Evolutionary conservation across 2,888 invertebrate species (phyloP).

Genomic region (Andrena camellia): DNA sequence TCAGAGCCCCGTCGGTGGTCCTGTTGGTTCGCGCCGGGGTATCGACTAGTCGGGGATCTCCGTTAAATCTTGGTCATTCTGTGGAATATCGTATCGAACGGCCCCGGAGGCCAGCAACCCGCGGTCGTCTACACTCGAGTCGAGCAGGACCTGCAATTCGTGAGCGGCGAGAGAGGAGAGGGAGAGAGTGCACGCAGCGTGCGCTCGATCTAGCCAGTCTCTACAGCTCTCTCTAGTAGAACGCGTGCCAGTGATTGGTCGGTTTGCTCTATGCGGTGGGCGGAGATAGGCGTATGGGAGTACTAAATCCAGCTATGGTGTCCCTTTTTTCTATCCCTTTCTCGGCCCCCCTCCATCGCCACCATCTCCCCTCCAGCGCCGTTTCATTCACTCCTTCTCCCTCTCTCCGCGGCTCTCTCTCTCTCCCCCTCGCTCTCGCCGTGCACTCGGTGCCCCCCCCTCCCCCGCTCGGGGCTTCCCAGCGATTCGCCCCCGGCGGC

Average conservation of each 20-base stretch:
- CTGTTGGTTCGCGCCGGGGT: too few species aligned
- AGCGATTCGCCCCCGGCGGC: background rate
- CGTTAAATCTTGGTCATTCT: slow-evolving; percentile 1
- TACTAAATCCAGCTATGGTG: slow-evolving; percentile 77
- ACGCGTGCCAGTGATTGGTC: slow-evolving; percentile 79
- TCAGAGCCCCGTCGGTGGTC: too few species aligned
- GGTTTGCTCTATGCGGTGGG: slow-evolving; percentile 78
- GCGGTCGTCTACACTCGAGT: slow-evolving; percentile 7
- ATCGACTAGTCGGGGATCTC: background rate
- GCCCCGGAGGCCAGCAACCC: slow-evolving; percentile 30
- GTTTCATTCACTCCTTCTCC: slow-evolving; percentile 52
- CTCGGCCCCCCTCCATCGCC: slow-evolving; percentile 22
- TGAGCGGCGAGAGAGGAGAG: slow-evolving; percentile 38
- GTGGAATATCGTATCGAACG: slow-evolving; percentile 16
- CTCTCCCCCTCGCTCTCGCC: background rate
- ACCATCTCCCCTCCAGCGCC: slow-evolving; percentile 19
- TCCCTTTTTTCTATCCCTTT: slow-evolving; percentile 64
- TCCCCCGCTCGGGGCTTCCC: slow-evolving; percentile 12
- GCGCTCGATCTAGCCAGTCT: slow-evolving; percentile 71
- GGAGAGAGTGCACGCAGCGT: slow-evolving; percentile 51
- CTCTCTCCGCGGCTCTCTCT: slow-evolving; percentile 8
- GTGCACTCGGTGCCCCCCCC: slow-evolving; percentile 8
- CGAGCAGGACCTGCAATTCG: slow-evolving; percentile 58
- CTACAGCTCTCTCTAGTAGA: slow-evolving; percentile 74
- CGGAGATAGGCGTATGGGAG: slow-evolving; percentile 80